These are phyloP conservation scores for Sinonovacula constricta DNA, from an alignment of 1,140 invertebrate species.

Conservation along the genomic window DNA sequence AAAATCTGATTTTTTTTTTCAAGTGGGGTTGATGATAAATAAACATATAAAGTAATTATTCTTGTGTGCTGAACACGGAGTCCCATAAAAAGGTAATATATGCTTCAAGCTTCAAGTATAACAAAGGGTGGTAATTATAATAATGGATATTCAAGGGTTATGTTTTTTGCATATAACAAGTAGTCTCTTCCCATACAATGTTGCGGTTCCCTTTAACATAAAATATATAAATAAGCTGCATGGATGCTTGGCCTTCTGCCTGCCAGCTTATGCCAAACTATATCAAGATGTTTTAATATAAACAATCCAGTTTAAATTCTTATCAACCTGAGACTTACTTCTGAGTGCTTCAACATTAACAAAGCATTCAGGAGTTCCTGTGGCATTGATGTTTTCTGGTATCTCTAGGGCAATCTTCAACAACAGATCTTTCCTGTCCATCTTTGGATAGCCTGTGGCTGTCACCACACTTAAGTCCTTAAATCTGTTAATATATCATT, in stretches of 20 bases:
- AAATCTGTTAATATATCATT: constrained; percentile 40
- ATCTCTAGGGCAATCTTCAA: constrained; percentile 51
- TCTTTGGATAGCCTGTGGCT: constrained; percentile 37
- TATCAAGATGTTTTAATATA: neutral
- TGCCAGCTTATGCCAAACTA: neutral
- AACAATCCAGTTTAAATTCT: neutral
- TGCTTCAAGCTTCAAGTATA: too few relatives aligned
- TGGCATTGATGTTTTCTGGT: constrained; percentile 8
- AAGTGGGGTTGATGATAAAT: too few relatives aligned
- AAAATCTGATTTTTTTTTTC: too few relatives aligned
- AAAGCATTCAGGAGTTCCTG: constrained; percentile 22
- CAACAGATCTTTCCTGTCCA: constrained; percentile 50
- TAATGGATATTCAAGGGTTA: too few relatives aligned
- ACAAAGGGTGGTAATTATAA: too few relatives aligned
- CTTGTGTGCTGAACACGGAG: too few relatives aligned
- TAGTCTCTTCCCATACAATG: neutral
- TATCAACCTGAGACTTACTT: constrained; percentile 34
- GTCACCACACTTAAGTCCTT: constrained; percentile 48
- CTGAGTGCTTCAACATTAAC: constrained; percentile 25
- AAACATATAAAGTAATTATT: too few relatives aligned
- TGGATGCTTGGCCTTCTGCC: too few relatives aligned
- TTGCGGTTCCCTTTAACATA: neutral
- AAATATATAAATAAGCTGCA: neutral
- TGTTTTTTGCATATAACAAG: too few relatives aligned
- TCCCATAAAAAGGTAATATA: too few relatives aligned